Base-by-base conservation (phyloP, 2,888 invertebrate genomes). In the Drosophila barbarae region DNA sequence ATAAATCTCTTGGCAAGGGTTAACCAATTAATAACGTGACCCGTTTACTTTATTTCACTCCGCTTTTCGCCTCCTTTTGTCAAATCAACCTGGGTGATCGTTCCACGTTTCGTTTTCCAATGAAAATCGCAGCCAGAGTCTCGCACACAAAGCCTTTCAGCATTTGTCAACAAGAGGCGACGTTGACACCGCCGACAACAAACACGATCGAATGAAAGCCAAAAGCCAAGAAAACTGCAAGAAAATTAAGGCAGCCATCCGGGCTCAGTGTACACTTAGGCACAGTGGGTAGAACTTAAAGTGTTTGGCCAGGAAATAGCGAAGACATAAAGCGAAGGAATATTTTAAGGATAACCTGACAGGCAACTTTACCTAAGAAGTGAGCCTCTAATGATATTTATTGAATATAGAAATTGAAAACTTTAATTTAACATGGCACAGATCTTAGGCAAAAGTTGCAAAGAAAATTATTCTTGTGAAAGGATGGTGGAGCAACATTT, bases 1-100 rank as follows among this genome's bases (percentile, higher is more conserved):
- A 80, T 80, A 80, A 82, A 81, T 84, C 86, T 85, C 67, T 73
- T 71, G 69, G 69, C 68, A 67, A 78, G 74, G 76, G 86, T 84
- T 84, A 76, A 84, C 70, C 86, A 82, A 82, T 82, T 82, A 82
- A 82, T 82, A 82, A 84, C 72, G 85, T 84, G 81, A 86, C 86
- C 81, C 71, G 85, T 86, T 85, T 79, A 71, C 15, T 61, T 72
- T 56, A 64, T 60, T 50, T 52, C 42, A 56, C 46, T 67, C 32
- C 52, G 26, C 42, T 64, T 63, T 53, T 50, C 41, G 67, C 67
- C 53, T 66, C 53, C 63, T 67, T 56, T 38, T 71, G 51, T 54
- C 60, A 69, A 84, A 84, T 86, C 81, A 84, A 76, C 83, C 71
- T 82, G 84, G 86, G 86, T 76, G 81, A 82, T 86, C 86, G 86